Conservation (phyloP, 2,113 vertebrate genomes). For the Dendropsophus ebraccatus region DNA sequence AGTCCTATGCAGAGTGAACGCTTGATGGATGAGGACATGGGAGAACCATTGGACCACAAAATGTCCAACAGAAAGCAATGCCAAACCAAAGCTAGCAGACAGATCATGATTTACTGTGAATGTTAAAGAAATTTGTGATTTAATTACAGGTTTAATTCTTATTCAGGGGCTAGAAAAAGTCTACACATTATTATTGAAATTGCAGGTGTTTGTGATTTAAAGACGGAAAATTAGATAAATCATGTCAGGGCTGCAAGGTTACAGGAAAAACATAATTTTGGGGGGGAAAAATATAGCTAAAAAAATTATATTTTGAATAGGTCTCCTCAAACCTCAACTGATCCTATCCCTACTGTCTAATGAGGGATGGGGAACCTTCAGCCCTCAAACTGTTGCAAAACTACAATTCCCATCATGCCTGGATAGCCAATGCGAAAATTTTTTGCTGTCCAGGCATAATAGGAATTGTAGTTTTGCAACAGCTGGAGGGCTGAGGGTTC, state of each 20-base stretch:
- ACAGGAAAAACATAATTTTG: not conserved
- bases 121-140: not conserved
- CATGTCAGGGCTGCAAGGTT: not conserved
- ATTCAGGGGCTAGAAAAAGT: not conserved
- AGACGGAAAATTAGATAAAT: not conserved
- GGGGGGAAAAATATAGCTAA: no score
- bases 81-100: slow-evolving; percentile 9
- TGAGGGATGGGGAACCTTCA: no score
- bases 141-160: not conserved
- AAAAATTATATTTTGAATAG: no score
- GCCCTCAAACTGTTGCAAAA: no score
- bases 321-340: no score
- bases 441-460: no score
- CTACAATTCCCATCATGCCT: no score
- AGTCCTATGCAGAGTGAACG: not conserved
- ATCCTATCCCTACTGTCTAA: no score
- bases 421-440: no score
- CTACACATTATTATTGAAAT: not conserved
- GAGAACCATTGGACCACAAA: not conserved
- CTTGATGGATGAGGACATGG: not conserved
- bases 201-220: not conserved
- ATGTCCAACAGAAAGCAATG: slow-evolving; percentile 27
- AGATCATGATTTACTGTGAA: not conserved
- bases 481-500: no score
- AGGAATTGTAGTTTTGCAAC: no score